These are phyloP conservation scores for Pseudomyrmex cubaensis DNA, from an alignment of 1,140 invertebrate genomes.

Conservation along the genomic window DNA sequence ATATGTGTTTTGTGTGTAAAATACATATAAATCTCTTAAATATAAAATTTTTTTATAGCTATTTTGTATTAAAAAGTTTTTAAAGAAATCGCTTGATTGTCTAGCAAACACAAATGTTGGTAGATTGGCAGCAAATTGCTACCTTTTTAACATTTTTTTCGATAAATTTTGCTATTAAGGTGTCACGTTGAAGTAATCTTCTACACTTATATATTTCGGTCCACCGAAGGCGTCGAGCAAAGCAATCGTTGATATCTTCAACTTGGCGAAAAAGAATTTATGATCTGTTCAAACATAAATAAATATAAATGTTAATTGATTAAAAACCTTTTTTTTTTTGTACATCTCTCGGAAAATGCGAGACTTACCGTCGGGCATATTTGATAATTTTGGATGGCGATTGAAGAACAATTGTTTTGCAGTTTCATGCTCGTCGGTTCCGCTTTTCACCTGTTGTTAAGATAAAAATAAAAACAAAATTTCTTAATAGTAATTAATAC, in stretches of 20 bases:
- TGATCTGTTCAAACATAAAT: constrained; percentile 86
- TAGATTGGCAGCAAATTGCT: too few species aligned
- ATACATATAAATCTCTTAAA: too few species aligned
- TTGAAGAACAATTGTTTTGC: constrained; percentile 88
- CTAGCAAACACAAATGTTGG: too few species aligned
- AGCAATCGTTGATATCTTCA: constrained; percentile 89
- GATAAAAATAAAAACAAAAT: background rate
- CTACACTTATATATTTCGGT: constrained; percentile 87
- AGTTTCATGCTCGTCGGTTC: constrained; percentile 86
- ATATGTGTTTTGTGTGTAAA: too few species aligned
- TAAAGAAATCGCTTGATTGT: too few species aligned
- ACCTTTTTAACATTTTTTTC: background rate
- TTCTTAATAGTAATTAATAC: background rate
- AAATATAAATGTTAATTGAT: background rate
- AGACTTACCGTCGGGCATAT: constrained; percentile 87
- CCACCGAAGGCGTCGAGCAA: constrained; percentile 92
- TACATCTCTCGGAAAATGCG: background rate
- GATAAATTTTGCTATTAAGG: background rate
- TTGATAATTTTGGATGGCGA: constrained; percentile 89
- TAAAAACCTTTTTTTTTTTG: background rate
- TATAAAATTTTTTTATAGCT: too few species aligned
- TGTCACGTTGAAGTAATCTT: constrained; percentile 86
- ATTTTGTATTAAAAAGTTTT: too few species aligned
- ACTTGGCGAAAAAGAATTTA: constrained; percentile 90
- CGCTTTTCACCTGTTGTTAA: constrained; percentile 85